Evolutionary conservation across 92 coral and sea anemone species (phyloP).

Genomic region (Epizoanthus scotinus): DNA sequence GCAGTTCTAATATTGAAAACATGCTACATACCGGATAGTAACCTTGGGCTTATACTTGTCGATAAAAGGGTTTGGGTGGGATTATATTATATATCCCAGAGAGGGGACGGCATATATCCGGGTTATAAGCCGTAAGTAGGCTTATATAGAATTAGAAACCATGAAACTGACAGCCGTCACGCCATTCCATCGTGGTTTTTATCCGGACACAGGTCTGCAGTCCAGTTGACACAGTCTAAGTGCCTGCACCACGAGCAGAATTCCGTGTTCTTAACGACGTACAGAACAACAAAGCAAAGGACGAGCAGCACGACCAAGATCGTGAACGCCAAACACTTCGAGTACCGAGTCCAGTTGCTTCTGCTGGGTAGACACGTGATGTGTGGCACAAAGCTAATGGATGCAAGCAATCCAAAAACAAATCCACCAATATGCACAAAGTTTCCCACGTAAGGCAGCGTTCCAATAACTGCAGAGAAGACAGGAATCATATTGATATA

Average conservation of each 20-base stretch:
- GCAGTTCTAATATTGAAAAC: too few relatives aligned
- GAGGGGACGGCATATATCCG: too few relatives aligned
- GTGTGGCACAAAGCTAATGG: conserved; percentile 55
- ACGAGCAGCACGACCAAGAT: conserved; percentile 41
- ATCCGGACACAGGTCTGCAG: conserved; percentile 67
- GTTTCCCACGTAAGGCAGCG: conserved; percentile 85
- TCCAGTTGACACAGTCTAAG: conserved; percentile 76
- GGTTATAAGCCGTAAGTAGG: too few relatives aligned
- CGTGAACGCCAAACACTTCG: conserved; percentile 35
- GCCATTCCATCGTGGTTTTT: conserved; percentile 50
- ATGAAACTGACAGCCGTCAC: not conserved
- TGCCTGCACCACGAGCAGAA: conserved; percentile 67
- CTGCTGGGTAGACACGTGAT: not conserved
- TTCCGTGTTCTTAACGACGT: conserved; percentile 36
- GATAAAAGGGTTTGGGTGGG: too few relatives aligned
- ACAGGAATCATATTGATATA: not conserved
- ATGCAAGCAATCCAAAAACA: conserved; percentile 67
- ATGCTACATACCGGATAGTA: too few relatives aligned
- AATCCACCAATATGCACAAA: conserved; percentile 90
- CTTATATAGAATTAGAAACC: too few relatives aligned
- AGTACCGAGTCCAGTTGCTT: conserved; percentile 43
- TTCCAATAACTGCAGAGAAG: conserved; percentile 62
- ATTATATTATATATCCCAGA: too few relatives aligned
- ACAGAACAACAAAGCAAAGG: conserved; percentile 43
- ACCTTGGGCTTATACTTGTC: too few relatives aligned